Base-by-base conservation (phyloP, 2,888 invertebrate genomes). In the Pollenia labialis region DNA sequence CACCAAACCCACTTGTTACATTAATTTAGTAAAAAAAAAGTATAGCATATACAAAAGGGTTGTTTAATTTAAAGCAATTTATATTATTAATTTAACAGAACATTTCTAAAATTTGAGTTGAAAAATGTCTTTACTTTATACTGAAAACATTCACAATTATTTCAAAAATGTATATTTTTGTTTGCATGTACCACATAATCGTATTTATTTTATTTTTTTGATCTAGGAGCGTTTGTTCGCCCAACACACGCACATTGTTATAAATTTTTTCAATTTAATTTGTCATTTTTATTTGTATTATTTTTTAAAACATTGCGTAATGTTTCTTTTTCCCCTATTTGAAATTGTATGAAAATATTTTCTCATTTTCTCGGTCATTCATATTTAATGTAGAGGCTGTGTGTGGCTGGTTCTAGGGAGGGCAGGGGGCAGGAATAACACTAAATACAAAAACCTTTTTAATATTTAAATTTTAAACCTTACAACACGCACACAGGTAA, bases 381-480 rank as follows among this genome's bases (percentile, higher is more conserved):
- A 32, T 40, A 74, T 69, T 46, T 12, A 11, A 62, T 62, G 40
- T 44, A 8, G 4, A 48, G 9, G 23, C 14, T 7, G 16, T 12
- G 16, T 7, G 16, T 12, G 16, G 44, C 32, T 32, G 32, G 32
- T 32, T 32, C 6, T 32, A 32, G 14, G 40, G 4, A 6, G 8
- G 32, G 12, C n/a, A n/a, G 18, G 12, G n/a, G 46, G 0, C 16
- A 42, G 12, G 18, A 48, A 16, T 54, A 44, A 18, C 32, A 12
- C 8, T 12, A 18, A 69, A 18, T 4, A 40, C 23, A 42, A 32
- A 14, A 48, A 46, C 75, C 69, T 58, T 81, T 85, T 71, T 54
- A 76, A 85, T 77, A 72, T 77, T 68, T 52, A 85, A 76, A 9
- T 79, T 66, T 46, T 44, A 11, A 72, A 32, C 69, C 23, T 52